These are phyloP conservation scores for Enteromius thamalakanensis DNA, from an alignment of 2,797 vertebrate genomes.

Conservation along the genomic window DNA sequence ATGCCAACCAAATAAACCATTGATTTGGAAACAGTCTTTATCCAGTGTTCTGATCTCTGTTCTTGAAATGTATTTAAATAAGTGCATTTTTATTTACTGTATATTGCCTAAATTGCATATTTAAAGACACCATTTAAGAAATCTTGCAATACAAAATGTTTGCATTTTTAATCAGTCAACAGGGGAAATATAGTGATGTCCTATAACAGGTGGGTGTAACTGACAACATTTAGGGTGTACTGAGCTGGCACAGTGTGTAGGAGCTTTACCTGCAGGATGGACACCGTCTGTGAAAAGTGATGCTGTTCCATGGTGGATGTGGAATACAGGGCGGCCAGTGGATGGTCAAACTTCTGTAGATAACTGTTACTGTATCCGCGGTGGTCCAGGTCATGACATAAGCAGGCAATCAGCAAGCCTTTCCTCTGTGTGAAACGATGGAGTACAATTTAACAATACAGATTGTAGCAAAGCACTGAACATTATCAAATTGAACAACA, in stretches of 20 bases:
- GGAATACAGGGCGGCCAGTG: conserved; percentile 95
- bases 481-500: no score
- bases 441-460: not conserved
- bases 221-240: not conserved
- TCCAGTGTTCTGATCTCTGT: not conserved
- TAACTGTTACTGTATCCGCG: conserved; percentile 96
- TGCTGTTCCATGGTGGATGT: conserved; percentile 99
- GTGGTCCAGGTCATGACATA: conserved; percentile 98
- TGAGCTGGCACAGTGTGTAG: conserved; percentile 1
- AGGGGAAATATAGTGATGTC: not conserved
- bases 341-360: conserved; percentile 99
- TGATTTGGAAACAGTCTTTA: not conserved
- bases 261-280: conserved; percentile 95
- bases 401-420: conserved; percentile 94
- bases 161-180: not conserved
- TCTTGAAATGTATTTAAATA: not conserved
- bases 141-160: not conserved
- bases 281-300: conserved; percentile 98
- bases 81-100: not conserved
- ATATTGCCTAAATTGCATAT: not conserved
- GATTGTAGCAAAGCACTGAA: no score
- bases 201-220: not conserved
- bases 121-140: not conserved
- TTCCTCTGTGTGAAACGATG: conserved; percentile 80
- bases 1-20: not conserved